These are phyloP conservation scores for Heliconius charithonia DNA, from an alignment of 2,888 invertebrate species.

Conservation along the genomic window DNA sequence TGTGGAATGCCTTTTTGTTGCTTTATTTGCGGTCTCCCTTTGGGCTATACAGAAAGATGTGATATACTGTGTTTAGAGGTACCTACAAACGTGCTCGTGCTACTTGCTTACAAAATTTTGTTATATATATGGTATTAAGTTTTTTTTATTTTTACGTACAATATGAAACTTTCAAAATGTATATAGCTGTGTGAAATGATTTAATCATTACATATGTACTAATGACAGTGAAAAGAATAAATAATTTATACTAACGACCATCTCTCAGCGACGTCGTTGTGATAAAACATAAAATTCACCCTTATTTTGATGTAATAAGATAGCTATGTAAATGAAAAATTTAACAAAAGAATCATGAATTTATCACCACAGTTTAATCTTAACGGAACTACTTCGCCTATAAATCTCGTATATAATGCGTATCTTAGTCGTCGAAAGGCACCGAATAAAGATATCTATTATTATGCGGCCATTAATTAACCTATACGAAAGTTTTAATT, in stretches of 20 bases:
- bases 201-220: background rate
- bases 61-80: background rate
- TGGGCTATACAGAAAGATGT: background rate
- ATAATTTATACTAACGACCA: constrained; percentile 2
- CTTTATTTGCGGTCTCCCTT: constrained; percentile 4
- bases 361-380: constrained; percentile 24
- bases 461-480: constrained; percentile 76
- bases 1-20: constrained; percentile 22
- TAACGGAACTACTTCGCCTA: constrained; percentile 27
- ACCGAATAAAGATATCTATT: constrained; percentile 56
- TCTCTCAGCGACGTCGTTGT: background rate
- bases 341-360: constrained; percentile 22
- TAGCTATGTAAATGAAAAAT: constrained; percentile 17
- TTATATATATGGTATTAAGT: background rate
- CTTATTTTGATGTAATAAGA: constrained; percentile 22
- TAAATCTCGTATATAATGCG: constrained; percentile 33
- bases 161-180: background rate
- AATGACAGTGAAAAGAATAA: background rate
- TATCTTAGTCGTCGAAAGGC: constrained; percentile 40
- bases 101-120: background rate
- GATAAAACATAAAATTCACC: constrained; percentile 11
- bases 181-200: background rate
- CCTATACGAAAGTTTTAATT: constrained; percentile 80
- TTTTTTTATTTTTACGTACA: background rate
- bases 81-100: background rate